Base-by-base conservation (phyloP, 2,888 invertebrate genomes). In the Pecten maximus region DNA sequence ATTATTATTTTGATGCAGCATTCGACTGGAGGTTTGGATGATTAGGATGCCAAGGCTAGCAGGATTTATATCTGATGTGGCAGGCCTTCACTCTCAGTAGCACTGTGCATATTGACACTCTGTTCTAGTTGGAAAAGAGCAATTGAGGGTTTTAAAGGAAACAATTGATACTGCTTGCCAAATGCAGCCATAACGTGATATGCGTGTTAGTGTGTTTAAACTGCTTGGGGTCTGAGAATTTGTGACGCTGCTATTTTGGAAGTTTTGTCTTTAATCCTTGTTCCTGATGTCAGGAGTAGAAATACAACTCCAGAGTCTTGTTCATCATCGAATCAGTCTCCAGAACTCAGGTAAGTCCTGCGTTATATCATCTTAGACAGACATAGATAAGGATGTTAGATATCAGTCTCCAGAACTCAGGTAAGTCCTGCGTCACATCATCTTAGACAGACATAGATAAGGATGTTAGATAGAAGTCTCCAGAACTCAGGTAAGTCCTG, bases 231-330 rank as follows among this genome's bases (percentile, higher is more conserved):
- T 60, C 28, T 23, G 35, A 35, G 74, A 35, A 74, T 35, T 74
- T n/a, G n/a, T n/a, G n/a, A 54, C 54, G 6, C 19, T 19, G 54
- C 54, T 54, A 54, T 54, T 54, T 54, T 54, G 54, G 54, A 54
- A 74, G 74, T 74, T 8, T 3, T 35, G 35, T 6, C 35, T 35
- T 0, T 74, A 12, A 74, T 74, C 74, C 54, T 8, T 19, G 23
- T 54, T 54, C 54, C 74, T 74, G 16, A 74, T 74, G 74, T 74
- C 74, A 28, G 74, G 74, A 10, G 74, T 74, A 23, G 74, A 74
- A 74, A 74, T 74, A 35, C 74, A 28, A 35, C 74, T 74, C 0
- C 74, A 74, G 35, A 74, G 74, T 74, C 74, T 74, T 12, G 74
- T 74, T 35, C 28, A 28, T 74, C 74, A 74, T 6, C 19, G 74